Base-by-base conservation (phyloP, 1,140 invertebrate genomes). In the Drosophila tsacasi region DNA sequence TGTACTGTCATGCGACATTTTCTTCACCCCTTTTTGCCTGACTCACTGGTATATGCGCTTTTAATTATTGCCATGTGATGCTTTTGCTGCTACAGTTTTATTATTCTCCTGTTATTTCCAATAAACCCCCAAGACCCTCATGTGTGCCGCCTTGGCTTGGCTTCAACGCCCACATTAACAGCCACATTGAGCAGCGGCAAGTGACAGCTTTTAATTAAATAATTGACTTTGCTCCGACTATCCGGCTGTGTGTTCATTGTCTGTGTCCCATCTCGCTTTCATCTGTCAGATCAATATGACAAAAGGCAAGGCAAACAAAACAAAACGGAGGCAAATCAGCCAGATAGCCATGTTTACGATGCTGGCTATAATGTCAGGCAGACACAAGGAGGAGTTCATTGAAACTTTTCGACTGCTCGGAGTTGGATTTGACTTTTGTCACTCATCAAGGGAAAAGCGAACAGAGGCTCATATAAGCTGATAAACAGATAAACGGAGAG, bases 161-260 rank as follows among this genome's bases (percentile, higher is more conserved):
- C 54, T 61, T 73, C 57, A 44, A 73, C 71, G 69, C 68, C 42
- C 67, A 76, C 64, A 84, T 84, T 75, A 81, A 64, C 58, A 62
- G 75, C 49, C 37, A 52, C 58, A 79, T 83, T 58, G 42, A 60
- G 63, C 61, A 19, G 42, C 17, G 68, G 78, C 74, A 71, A 81
- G 66, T 83, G 83, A 87, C 83, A 87, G 83, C 83, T 74, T 87
- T 87, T 87, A 87, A 87, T 87, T 87, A 89, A 85, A 84, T 89
- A 89, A 89, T 84, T 89, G 78, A 81, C 84, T 90, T 68, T 39
- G 30, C 47, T 60, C 15, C 23, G 44, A 49, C 52, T 72, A 72
- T 59, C 69, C 50, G 50, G 40, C 47, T 49, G 64, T 71, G 65
- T 74, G 64, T 62, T 71, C 52, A 72, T 71, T 72, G 44, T 37